Evolutionary conservation across 2,888 invertebrate genomes (phyloP).

Genomic region (Mythimna pallens): DNA sequence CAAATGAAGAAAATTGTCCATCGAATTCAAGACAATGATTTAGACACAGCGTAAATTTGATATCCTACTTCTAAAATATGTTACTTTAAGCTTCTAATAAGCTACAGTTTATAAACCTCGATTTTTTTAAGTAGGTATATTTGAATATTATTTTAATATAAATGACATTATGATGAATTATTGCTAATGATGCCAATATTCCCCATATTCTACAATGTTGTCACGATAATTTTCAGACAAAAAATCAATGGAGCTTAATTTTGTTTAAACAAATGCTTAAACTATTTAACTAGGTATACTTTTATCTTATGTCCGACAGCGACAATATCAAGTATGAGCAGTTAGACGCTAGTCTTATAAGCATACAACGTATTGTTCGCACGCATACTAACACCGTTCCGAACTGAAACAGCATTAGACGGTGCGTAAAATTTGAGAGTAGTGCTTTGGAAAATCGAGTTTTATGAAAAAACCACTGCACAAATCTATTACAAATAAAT

Average conservation of each 20-base stretch:
- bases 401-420: too few relatives aligned
- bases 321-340: too few relatives aligned
- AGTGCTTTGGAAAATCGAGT: too few relatives aligned
- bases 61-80: constrained; percentile 13
- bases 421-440: too few relatives aligned
- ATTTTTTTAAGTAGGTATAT: neutral
- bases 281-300: neutral
- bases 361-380: too few relatives aligned
- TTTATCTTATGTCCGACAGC: neutral
- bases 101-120: neutral
- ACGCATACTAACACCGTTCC: too few relatives aligned
- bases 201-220: neutral
- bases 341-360: too few relatives aligned
- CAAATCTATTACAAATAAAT: too few relatives aligned
- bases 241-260: neutral
- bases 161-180: neutral
- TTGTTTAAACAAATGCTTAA: neutral
- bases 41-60: constrained; percentile 2
- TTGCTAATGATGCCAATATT: constrained; percentile 1
- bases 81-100: constrained; percentile 7
- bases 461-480: too few relatives aligned
- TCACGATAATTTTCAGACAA: neutral
- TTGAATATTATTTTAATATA: neutral
- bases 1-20: constrained; percentile 67
- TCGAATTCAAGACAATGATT: constrained; percentile 49